Conservation (phyloP, 2,113 vertebrate species). For the Leptobrachium leishanense region DNA sequence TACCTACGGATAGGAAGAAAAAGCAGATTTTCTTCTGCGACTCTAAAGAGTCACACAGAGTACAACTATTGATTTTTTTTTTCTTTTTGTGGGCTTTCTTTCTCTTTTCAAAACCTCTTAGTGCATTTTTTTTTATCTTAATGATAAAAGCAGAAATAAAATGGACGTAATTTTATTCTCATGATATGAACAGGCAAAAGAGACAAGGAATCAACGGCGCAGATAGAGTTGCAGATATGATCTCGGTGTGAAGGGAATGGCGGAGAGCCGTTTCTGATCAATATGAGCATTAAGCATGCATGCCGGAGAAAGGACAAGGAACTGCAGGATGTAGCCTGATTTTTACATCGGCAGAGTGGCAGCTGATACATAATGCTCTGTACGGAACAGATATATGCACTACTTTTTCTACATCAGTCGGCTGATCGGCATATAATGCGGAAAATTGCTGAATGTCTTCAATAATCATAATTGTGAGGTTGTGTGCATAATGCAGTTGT, state of each 20-base stretch:
- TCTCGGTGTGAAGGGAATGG: constrained; percentile 18
- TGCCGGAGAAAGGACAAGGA: not conserved
- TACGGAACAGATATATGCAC: not conserved
- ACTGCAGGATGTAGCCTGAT: not conserved
- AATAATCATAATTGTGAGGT: not conserved
- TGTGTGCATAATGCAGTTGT: not conserved
- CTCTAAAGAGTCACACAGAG: constrained; percentile 15
- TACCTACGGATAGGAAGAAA: not conserved
- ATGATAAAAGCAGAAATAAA: constrained; percentile 16
- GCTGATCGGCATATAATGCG: not conserved
- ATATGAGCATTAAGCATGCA: constrained; percentile 9
- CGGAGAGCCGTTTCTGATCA: not conserved
- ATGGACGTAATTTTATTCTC: constrained; percentile 17
- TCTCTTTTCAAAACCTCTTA: not conserved
- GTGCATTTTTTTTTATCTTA: constrained; percentile 8
- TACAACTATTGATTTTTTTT: constrained; percentile 40
- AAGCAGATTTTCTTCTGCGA: not conserved
- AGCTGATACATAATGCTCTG: not conserved
- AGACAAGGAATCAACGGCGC: not conserved
- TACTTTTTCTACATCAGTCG: not conserved
- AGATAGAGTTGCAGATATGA: constrained; percentile 3
- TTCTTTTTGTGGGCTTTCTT: constrained; percentile 5
- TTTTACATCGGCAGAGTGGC: not conserved
- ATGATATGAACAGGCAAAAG: constrained; percentile 9
- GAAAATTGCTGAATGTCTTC: not conserved